Base-by-base conservation (phyloP, 2,113 vertebrate genomes). In the Dunckerocampus dactyliophorus region DNA sequence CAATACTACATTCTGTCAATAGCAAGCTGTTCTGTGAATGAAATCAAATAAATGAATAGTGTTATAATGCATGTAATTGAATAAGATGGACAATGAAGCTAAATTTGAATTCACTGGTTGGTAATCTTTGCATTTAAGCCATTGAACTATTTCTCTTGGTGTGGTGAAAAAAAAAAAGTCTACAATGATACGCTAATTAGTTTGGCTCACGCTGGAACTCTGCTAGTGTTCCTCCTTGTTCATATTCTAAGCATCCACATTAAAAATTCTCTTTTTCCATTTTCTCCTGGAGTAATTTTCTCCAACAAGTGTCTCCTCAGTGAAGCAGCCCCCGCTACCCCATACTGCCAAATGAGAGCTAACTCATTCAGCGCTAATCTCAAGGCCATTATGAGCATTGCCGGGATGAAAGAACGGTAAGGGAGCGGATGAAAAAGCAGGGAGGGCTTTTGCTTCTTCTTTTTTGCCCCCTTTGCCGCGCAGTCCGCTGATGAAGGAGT, bases 361-460 rank as follows among this genome's bases (percentile, higher is more conserved):
- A 85, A 72, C 76, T 77, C 66, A 67, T 82, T 65, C 76, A 75
- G 62, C 64, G 22, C 73, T 77, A 80, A 81, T 84, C 82, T 82
- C 62, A 57, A 57, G 53, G 57, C 80, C 76, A 80, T 81, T 80
- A 74, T 71, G 75, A 79, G 71, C 75, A 55, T 66, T 49, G 81
- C 66, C 47, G 63, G 63, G 76, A 81, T 82, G 74, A 82, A 82
- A 80, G 79, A 77, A 73, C 54, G 46, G 70, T 60, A 62, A 65
- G 53, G 50, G 67, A 75, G 63, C 10, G 45, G 67, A 76, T 70
- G 63, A 85, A 76, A 47, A 75, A 66, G 82, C 60, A 42, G 51
- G 10, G 52, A 69, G 49, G 71, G 71, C 56, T 63, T 63, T 67
- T 5, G 17, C 51, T 57, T 57, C 49, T 64, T 72, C 3, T 56